A percentile compares a stretch with the other conserved stretches of the same genome.
phyloP scores from a whole-genome alignment of 2,888 invertebrate species.

The Smittia sp. region DNA sequence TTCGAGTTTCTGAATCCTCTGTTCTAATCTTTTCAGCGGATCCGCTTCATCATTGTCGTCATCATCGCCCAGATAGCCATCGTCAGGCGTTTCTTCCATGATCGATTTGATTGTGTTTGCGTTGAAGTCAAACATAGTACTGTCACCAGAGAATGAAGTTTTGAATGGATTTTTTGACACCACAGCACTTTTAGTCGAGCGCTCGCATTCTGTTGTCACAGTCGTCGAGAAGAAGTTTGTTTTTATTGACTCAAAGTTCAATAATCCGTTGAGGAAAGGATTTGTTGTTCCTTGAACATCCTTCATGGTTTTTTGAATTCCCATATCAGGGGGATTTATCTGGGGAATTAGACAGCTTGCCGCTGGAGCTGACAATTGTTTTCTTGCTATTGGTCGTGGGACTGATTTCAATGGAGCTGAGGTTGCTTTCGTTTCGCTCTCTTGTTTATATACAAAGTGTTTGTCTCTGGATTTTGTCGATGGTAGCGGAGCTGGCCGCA shows the following conservation, averaged over 20 bases:
- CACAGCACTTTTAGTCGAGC: slow-evolving; percentile 10
- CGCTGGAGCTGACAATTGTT: slow-evolving; percentile 45
- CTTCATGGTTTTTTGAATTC: slow-evolving; percentile 43
- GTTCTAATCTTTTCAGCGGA: slow-evolving; percentile 36
- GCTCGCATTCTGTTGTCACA: slow-evolving; percentile 15
- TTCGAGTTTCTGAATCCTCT: slow-evolving; percentile 33
- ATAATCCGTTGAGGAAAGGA: slow-evolving; percentile 45
- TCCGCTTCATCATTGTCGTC: slow-evolving; percentile 33
- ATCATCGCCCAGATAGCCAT: slow-evolving; percentile 30
- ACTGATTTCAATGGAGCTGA: slow-evolving; percentile 34
- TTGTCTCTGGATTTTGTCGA: slow-evolving; percentile 5
- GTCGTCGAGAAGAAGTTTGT: slow-evolving; percentile 34
- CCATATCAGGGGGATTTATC: slow-evolving; percentile 43
- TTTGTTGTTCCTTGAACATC: slow-evolving; percentile 44
- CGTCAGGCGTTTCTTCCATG: slow-evolving; percentile 40
- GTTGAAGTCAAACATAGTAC: slow-evolving; percentile 43
- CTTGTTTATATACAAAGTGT: slow-evolving; percentile 11
- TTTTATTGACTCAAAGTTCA: slow-evolving; percentile 38
- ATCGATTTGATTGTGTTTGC: slow-evolving; percentile 43
- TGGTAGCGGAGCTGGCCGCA: slow-evolving; percentile 59
- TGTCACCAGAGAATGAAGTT: slow-evolving; percentile 38
- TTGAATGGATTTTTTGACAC: slow-evolving; percentile 38
- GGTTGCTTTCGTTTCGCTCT: slow-evolving; percentile 17
- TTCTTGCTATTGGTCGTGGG: slow-evolving; percentile 48
- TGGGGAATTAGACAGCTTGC: slow-evolving; percentile 41